These are phyloP conservation scores for Tinea trinotella DNA, from an alignment of 2,888 invertebrate genomes.

Conservation along the genomic window DNA sequence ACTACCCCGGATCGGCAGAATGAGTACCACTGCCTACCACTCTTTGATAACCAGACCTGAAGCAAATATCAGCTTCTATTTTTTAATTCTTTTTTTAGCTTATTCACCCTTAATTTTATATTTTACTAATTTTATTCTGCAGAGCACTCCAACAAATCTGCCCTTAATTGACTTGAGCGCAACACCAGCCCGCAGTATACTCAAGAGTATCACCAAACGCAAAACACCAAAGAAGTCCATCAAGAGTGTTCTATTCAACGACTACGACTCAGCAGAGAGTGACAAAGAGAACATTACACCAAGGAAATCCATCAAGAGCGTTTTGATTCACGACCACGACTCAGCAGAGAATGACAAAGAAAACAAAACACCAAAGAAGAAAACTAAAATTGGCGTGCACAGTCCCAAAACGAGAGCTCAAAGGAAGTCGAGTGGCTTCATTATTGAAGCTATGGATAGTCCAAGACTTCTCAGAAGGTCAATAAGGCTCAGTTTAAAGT, in stretches of 20 bases:
- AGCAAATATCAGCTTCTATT: too few relatives aligned
- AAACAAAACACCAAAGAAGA: conserved; percentile 24
- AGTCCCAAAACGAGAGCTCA: background rate
- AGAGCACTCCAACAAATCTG: conserved; percentile 29
- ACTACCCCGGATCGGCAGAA: too few relatives aligned
- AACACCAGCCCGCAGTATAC: conserved; percentile 54
- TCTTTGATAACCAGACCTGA: too few relatives aligned
- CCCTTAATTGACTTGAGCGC: conserved; percentile 37
- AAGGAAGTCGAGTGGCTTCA: background rate
- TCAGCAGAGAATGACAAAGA: conserved; percentile 31
- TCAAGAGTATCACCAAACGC: conserved; percentile 34
- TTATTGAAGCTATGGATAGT: background rate
- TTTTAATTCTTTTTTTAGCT: too few relatives aligned
- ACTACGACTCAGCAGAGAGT: conserved; percentile 29
- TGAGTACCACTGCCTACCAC: too few relatives aligned
- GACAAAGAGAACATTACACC: conserved; percentile 32
- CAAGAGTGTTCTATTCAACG: conserved; percentile 48
- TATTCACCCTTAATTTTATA: too few relatives aligned
- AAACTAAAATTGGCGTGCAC: conserved; percentile 25
- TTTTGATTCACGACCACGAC: conserved; percentile 42
- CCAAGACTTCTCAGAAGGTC: background rate
- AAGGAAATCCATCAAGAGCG: conserved; percentile 40
- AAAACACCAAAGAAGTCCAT: conserved; percentile 41
- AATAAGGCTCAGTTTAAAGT: background rate
- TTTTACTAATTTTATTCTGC: too few relatives aligned